Evolutionary conservation across 2,797 vertebrate genomes (phyloP).

Genomic region (Synanceia verrucosa): DNA sequence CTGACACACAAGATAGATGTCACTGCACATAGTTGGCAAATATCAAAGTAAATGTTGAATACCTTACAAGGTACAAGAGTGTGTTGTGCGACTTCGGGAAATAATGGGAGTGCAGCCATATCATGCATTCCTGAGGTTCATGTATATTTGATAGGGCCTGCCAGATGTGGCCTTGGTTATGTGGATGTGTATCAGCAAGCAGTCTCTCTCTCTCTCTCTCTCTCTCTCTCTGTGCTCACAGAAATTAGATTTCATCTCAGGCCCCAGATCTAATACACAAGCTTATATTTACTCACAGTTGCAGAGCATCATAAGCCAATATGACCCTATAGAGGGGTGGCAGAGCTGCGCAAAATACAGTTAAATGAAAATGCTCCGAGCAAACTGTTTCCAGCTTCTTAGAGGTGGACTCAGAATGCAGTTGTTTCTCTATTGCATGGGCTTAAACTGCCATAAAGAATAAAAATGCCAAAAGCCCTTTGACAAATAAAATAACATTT

Average conservation of each 20-base stretch:
- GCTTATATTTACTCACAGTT: constrained; percentile 80
- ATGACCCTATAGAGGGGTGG: constrained; percentile 69
- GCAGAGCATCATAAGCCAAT: constrained; percentile 74
- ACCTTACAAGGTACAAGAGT: constrained; percentile 25
- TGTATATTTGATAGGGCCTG: constrained; percentile 77
- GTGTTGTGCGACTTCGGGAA: constrained; percentile 38
- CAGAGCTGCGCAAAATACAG: constrained; percentile 62
- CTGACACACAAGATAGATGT: constrained; percentile 25
- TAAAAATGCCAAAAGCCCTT: constrained; percentile 6
- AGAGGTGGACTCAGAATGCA: not conserved
- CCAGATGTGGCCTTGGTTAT: constrained; percentile 75
- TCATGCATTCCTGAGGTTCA: constrained; percentile 66
- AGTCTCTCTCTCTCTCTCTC: constrained; percentile 57
- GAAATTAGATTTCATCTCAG: constrained; percentile 80
- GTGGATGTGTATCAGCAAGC: constrained; percentile 69
- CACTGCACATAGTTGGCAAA: constrained; percentile 47
- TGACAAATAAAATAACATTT: constrained; percentile 21
- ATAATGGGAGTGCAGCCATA: constrained; percentile 58
- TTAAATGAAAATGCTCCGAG: constrained; percentile 76
- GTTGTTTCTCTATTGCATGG: constrained; percentile 6
- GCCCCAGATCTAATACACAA: constrained; percentile 78
- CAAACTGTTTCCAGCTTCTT: constrained; percentile 64
- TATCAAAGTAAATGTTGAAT: constrained; percentile 54
- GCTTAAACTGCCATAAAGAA: constrained; percentile 18
- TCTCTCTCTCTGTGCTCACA: constrained; percentile 52